These are phyloP conservation scores for Euzetes globulus DNA, from an alignment of 2,888 invertebrate genomes.

Conservation along the genomic window DNA sequence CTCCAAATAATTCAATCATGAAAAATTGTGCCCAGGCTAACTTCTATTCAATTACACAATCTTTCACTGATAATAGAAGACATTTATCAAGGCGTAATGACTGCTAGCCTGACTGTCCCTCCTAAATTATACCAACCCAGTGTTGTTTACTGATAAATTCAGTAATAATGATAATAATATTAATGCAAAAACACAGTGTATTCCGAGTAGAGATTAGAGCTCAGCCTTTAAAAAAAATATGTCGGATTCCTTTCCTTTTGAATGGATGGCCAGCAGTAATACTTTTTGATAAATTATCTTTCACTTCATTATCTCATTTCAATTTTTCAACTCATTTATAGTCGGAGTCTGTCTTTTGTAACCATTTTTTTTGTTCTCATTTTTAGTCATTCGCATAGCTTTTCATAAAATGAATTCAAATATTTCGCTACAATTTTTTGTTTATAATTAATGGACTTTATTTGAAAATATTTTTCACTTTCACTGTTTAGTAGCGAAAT, in stretches of 20 bases:
- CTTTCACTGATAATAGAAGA: no score
- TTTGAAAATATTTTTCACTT: background rate
- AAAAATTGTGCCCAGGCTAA: no score
- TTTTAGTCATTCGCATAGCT: background rate
- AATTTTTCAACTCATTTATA: slow-evolving; percentile 3
- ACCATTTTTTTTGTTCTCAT: background rate
- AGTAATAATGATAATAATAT: background rate
- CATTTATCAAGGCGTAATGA: no score
- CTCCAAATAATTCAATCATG: no score
- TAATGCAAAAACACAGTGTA: background rate
- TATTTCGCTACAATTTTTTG: background rate
- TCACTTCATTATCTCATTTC: slow-evolving; percentile 16
- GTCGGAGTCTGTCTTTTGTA: no score
- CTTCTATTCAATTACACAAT: no score
- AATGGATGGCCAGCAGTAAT: background rate
- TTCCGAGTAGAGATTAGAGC: background rate
- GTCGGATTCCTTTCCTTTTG: background rate
- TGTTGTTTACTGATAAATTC: background rate
- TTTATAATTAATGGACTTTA: slow-evolving; percentile 10
- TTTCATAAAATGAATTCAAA: background rate
- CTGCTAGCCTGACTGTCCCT: no score
- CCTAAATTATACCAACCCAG: no score
- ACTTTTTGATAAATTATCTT: background rate
- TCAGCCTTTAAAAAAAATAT: no score
- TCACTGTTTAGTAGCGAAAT: background rate